Evolutionary conservation across 2,797 vertebrate species (phyloP).

Genomic region (Hirundo rustica): DNA sequence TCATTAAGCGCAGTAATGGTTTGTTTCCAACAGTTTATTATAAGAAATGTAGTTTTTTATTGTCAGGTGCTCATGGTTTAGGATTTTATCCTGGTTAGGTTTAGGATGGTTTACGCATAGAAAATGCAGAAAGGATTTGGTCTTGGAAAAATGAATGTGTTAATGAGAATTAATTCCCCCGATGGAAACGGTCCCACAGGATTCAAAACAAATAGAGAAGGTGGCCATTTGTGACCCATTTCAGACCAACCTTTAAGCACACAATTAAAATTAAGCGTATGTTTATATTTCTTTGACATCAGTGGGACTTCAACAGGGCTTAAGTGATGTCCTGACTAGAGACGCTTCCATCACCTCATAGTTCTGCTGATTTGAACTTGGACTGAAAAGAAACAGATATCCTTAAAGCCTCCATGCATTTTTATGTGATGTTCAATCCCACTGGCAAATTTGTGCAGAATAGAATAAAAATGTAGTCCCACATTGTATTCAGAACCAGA

Average conservation of each 20-base stretch:
- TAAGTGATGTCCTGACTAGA: neutral
- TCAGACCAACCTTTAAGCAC: neutral
- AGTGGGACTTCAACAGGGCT: neutral
- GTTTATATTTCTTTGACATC: neutral
- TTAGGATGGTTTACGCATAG: neutral
- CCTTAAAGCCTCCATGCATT: neutral
- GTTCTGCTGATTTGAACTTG: neutral
- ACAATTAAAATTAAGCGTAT: neutral
- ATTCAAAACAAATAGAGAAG: neutral
- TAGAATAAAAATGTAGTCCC: neutral
- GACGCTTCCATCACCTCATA: neutral
- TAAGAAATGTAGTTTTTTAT: slow-evolving; percentile 4
- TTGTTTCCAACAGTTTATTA: slow-evolving; percentile 11
- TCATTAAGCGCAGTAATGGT: slow-evolving; percentile 19
- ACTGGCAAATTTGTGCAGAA: neutral
- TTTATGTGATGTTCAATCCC: neutral
- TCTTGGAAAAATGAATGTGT: neutral
- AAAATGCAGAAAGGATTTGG: neutral
- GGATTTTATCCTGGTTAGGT: neutral
- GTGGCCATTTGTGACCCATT: neutral
- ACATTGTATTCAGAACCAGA: neutral
- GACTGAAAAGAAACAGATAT: neutral
- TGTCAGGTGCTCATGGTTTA: neutral
- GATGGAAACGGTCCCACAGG: neutral
- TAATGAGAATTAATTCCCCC: neutral